Conservation (phyloP, 1,140 invertebrate species). For the Theocolax elegans region DNA sequence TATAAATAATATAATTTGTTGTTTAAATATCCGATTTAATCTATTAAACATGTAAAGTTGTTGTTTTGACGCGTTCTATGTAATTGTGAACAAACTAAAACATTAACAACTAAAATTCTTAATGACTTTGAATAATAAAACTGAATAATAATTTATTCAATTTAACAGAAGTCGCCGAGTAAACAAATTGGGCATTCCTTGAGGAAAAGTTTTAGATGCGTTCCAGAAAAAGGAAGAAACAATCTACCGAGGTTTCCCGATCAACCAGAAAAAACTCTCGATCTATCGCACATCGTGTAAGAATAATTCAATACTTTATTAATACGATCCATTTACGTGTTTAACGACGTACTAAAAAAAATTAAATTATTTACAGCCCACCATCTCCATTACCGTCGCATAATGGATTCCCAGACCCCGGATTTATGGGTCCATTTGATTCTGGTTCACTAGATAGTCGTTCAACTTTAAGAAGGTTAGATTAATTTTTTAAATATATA, state of each 20-base stretch:
- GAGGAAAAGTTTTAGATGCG: slow-evolving; percentile 95
- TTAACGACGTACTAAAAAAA: neutral
- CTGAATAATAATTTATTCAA: too few species aligned
- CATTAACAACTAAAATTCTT: too few species aligned
- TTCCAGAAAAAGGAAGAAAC: slow-evolving; percentile 86
- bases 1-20: too few species aligned
- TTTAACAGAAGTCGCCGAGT: slow-evolving; percentile 78
- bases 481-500: neutral
- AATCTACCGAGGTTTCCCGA: slow-evolving; percentile 88
- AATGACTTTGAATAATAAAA: too few species aligned
- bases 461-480: slow-evolving; percentile 64
- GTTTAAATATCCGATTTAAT: too few species aligned
- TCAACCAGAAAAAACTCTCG: slow-evolving; percentile 92
- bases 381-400: slow-evolving; percentile 88
- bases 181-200: slow-evolving; percentile 94
- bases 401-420: slow-evolving; percentile 84
- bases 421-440: slow-evolving; percentile 76
- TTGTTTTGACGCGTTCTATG: too few species aligned
- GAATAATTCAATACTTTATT: slow-evolving; percentile 51
- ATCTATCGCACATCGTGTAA: slow-evolving; percentile 96
- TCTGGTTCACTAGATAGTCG: slow-evolving; percentile 85
- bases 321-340: neutral
- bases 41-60: too few species aligned
- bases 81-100: too few species aligned
- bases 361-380: slow-evolving; percentile 68